Percentiles rank a stretch among this genome's conserved stretches.
These are phyloP conservation scores for Limnephilus lunatus DNA, from an alignment of 2,888 invertebrate species.

Conservation along the genomic window DNA sequence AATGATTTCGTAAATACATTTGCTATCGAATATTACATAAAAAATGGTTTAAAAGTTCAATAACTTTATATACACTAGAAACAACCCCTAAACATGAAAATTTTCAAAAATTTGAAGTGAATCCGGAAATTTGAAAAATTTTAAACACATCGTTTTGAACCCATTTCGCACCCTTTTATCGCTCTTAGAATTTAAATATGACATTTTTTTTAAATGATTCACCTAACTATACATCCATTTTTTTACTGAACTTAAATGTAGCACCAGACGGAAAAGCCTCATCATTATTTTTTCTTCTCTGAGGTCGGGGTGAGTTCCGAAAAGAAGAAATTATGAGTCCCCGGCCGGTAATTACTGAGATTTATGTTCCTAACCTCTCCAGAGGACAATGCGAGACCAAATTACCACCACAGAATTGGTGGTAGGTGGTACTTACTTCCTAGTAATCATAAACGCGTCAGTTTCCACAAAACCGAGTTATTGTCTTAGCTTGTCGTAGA, in stretches of 20 bases:
- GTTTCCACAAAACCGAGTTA: neutral
- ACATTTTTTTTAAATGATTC: too few species aligned
- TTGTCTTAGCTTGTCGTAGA: neutral
- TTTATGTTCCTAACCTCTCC: neutral
- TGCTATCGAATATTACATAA: too few species aligned
- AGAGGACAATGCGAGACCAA: neutral
- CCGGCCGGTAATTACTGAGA: constrained; percentile 17
- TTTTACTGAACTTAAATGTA: neutral
- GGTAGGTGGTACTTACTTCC: neutral
- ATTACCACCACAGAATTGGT: neutral
- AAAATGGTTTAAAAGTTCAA: too few species aligned
- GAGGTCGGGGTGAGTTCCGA: neutral
- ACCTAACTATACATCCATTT: too few species aligned
- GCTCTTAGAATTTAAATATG: too few species aligned
- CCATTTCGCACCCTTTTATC: too few species aligned
- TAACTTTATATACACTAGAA: too few species aligned
- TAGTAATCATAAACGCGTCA: neutral
- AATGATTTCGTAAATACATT: too few species aligned
- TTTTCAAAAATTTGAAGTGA: too few species aligned
- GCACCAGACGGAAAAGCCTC: neutral
- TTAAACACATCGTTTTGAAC: too few species aligned
- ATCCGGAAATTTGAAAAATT: too few species aligned
- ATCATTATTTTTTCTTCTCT: neutral
- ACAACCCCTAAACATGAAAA: too few species aligned
- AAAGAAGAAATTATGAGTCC: constrained; percentile 17